phyloP scores from a whole-genome alignment of 2,113 vertebrate species.

The Ia io region DNA sequence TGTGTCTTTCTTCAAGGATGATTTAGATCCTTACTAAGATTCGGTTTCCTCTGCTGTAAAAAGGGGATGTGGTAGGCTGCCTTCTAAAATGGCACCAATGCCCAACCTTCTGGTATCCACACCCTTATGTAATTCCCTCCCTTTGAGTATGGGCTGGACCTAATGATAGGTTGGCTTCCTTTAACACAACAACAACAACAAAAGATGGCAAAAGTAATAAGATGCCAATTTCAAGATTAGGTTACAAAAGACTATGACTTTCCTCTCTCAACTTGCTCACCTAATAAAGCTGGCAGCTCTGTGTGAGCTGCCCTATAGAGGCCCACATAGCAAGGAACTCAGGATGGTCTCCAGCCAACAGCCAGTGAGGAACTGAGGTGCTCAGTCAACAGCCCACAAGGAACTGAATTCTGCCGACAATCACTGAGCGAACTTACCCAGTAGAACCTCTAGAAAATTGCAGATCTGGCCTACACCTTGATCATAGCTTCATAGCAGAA shows the following conservation, averaged over 20 bases:
- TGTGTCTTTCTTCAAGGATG: not conserved
- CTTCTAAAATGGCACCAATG: not conserved
- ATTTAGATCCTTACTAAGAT: not conserved
- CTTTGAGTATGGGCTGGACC: not conserved
- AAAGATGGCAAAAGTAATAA: not conserved
- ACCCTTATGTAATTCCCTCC: not conserved
- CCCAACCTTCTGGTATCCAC: not conserved
- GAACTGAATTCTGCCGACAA: not conserved
- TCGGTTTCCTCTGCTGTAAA: conserved; percentile 20
- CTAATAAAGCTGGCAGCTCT: not conserved
- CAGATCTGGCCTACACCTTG: not conserved
- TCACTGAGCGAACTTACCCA: not conserved
- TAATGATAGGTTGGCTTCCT: not conserved
- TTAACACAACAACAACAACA: not conserved
- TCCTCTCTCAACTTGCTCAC: not conserved
- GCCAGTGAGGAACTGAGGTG: not conserved
- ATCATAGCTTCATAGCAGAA: not conserved
- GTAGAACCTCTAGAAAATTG: not conserved
- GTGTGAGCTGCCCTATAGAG: not conserved
- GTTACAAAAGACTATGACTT: not conserved
- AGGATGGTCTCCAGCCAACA: not conserved
- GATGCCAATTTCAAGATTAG: not conserved
- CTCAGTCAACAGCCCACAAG: not conserved
- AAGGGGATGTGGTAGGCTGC: not conserved
- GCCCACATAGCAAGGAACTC: not conserved